Evolutionary conservation across 2,113 vertebrate species (phyloP), one percentile per base, ranked within the genome.

Genomic region (Turdus rufiventris): DNA sequence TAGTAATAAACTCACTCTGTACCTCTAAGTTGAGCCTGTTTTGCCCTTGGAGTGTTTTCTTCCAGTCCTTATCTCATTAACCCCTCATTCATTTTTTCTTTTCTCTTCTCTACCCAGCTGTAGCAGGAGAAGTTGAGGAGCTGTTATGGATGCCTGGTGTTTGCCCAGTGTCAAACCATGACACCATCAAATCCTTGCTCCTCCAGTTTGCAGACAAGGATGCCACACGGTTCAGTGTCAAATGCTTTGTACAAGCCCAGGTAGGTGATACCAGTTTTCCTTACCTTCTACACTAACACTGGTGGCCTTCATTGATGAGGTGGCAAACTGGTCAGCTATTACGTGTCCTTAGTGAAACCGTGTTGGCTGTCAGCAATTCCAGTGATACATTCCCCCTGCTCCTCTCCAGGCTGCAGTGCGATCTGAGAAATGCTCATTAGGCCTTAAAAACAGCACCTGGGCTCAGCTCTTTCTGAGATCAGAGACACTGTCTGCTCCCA

Each of bases 121-220:
- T 42, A 23, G 8, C 31, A 70, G 45, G 12, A 25, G 31, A 82
- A 2, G 16, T 19, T 25, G 25, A 61, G 36, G 0, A 0, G 11
- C 31, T 71, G 10, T 18, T 0, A 0, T 19, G 25, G 12, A 6
- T 34, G 12, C 31, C 54, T 60, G 31, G 54, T 2, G 4, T 34
- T 29, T 24, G 25, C 10, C 45, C 56, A 61, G 5, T 2, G 12
- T 61, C 31, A 82, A 31, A 42, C 56, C 47, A 43, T 6, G 5
- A 43, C 25, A 43, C 38, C 25, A 63, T 54, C 28, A 48, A 68
- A 50, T 48, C 63, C 10, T 18, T 40, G 5, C 5, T 50, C 11
- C 54, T 70, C 18, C 34, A 42, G 18, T 70, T 70, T 42, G 14
- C 24, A 81, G 34, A 70, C 9, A 48, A 62, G 29, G 36, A 58